These are phyloP conservation scores for Trichogramma pretiosum DNA, from an alignment of 1,140 invertebrate genomes.

Conservation along the genomic window DNA sequence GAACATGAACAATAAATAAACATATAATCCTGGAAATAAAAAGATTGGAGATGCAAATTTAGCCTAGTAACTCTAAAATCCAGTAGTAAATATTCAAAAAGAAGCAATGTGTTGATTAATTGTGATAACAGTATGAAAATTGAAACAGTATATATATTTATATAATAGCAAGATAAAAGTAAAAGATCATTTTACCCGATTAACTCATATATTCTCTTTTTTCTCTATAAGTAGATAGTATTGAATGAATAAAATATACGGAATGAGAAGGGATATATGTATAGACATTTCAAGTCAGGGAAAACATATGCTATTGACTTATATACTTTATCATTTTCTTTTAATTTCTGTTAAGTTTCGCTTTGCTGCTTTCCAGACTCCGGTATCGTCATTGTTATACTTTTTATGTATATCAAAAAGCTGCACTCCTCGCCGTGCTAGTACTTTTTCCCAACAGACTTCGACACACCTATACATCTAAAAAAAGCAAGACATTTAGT, in stretches of 20 bases:
- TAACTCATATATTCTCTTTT: slow-evolving; percentile 21
- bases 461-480: slow-evolving; percentile 18
- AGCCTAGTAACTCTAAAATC: too few species aligned
- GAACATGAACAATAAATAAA: background rate
- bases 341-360: too few species aligned
- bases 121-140: too few species aligned
- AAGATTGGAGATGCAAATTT: too few species aligned
- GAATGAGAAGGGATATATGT: slow-evolving; percentile 24
- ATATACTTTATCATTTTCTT: too few species aligned
- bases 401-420: slow-evolving; percentile 19
- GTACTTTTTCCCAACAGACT: slow-evolving; percentile 16
- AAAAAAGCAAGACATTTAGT: background rate
- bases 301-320: slow-evolving; percentile 30
- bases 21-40: too few species aligned
- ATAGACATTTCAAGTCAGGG: slow-evolving; percentile 26
- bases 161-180: slow-evolving; percentile 11
- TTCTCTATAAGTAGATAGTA: slow-evolving; percentile 22
- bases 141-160: too few species aligned
- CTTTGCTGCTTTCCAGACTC: slow-evolving; percentile 22
- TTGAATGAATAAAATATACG: slow-evolving; percentile 24
- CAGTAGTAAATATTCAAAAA: too few species aligned
- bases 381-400: slow-evolving; percentile 17
- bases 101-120: too few species aligned
- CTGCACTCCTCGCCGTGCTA: slow-evolving; percentile 21
- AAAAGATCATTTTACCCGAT: slow-evolving; percentile 15